Percentiles rank a stretch among this genome's conserved stretches.
Evolutionary conservation across 2,113 vertebrate genomes (phyloP).

Genomic region (Rhynchomys soricoides): DNA sequence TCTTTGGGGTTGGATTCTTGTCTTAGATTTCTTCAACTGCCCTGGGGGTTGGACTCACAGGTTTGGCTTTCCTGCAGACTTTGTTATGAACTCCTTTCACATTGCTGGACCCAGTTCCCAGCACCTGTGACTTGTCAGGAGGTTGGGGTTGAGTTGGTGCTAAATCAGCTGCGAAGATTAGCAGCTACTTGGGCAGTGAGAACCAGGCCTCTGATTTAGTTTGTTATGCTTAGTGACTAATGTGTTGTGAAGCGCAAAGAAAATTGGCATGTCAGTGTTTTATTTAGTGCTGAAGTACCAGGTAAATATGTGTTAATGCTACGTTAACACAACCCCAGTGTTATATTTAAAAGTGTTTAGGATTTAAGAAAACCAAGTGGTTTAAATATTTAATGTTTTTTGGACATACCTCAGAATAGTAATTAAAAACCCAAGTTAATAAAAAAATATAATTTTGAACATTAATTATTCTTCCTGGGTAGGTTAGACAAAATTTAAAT

Average conservation of each 20-base stretch:
- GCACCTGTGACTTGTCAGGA: not conserved
- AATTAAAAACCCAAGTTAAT: conserved; percentile 27
- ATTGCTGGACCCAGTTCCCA: not conserved
- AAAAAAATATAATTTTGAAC: conserved; percentile 37
- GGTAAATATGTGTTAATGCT: not conserved
- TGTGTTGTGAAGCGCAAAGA: not conserved
- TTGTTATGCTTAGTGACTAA: not conserved
- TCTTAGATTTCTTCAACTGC: not conserved
- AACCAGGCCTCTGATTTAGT: conserved; percentile 12
- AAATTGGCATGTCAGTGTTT: not conserved
- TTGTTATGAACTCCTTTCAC: not conserved
- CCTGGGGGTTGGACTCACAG: not conserved
- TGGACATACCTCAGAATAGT: not conserved
- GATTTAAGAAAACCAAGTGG: not conserved
- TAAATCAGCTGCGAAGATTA: conserved; percentile 59
- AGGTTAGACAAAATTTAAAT: conserved; percentile 10
- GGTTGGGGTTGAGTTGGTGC: not conserved
- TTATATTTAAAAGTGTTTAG: conserved; percentile 35
- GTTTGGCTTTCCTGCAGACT: not conserved
- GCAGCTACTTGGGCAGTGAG: not conserved
- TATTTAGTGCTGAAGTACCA: conserved; percentile 23
- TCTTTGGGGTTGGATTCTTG: not conserved
- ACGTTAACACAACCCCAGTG: not conserved
- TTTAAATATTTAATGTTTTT: conserved; percentile 1
- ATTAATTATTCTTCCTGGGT: conserved; percentile 42